Conservation (phyloP, 2,888 invertebrate genomes). For the Oxystoma pomonae region DNA sequence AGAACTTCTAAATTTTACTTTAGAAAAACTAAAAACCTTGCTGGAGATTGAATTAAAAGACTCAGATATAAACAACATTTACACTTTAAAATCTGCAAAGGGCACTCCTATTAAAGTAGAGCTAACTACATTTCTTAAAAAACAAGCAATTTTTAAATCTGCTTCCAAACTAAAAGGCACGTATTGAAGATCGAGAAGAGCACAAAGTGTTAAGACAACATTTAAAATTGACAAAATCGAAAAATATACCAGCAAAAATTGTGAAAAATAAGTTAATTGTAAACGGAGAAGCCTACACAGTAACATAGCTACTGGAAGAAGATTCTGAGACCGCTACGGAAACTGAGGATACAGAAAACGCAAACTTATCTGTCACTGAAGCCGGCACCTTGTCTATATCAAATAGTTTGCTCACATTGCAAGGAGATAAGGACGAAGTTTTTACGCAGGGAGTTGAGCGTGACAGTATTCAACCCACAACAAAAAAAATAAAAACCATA, state of each 20-base stretch:
- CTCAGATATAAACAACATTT: neutral
- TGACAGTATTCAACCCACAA: too few species aligned
- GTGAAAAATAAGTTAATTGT: neutral
- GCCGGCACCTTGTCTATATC: neutral
- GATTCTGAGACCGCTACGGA: neutral
- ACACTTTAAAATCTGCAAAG: neutral
- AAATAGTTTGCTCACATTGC: neutral
- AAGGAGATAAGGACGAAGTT: neutral
- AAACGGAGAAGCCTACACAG: neutral
- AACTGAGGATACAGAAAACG: neutral
- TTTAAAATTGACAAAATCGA: neutral
- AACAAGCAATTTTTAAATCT: neutral
- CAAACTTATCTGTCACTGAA: too few species aligned
- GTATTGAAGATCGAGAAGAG: neutral
- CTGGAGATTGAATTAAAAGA: neutral
- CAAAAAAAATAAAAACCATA: too few species aligned
- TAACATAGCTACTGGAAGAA: neutral
- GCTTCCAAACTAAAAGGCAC: neutral
- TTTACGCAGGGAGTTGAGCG: neutral
- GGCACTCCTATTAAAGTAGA: neutral
- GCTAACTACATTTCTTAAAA: neutral
- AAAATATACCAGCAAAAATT: neutral
- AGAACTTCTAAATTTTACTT: neutral
- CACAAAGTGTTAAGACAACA: neutral
- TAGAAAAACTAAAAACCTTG: neutral